Evolutionary conservation across 2,113 vertebrate species (phyloP), one percentile per base, ranked within the genome.

Genomic region (Nycticorax nycticorax): DNA sequence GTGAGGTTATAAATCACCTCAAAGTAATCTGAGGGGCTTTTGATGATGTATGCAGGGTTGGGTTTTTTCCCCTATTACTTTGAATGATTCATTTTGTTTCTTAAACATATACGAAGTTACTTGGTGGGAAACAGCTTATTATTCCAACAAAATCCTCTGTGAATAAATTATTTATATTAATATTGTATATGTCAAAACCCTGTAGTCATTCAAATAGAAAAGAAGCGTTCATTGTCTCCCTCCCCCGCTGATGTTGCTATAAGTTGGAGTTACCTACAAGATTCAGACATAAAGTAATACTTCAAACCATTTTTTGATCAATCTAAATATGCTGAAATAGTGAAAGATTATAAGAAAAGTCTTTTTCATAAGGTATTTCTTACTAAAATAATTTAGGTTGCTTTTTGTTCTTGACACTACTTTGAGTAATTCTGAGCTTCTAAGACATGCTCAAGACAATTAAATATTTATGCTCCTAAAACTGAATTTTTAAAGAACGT

Each of bases 391-490:
- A 3, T 21, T 41, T 32, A 39, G 17, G 26, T 41, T 71, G 47
- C 8, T 59, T 84, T 91, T 55, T 63, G 16, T 53, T 84, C 55
- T 57, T 92, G 45, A 37, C 28, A 27, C 27, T 75, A 10, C 76
- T 78, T 90, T 68, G 57, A 85, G 48, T 82, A 85, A 82, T 68
- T 52, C 62, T 64, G 48, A 64, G 24, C 52, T 93, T 56, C 53
- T 43, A 14, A 93, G 71, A n/a, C 13, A 7, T 32, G 16, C 37
- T 59, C 1, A 43, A 67, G 39, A 23, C 20, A 82, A 74, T 63
- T 74, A 89, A 95, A 95, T 90, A 93, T 88, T 97, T 92, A 92
- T 88, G 48, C 7, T 88, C 23, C 33, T 47, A 7, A 84, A 86
- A 77, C 45, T 91, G 68, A 80, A 57, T 84, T 86, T 91, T 94